These are phyloP conservation scores for Phaetusa simplex DNA, from an alignment of 2,113 vertebrate species.

Conservation along the genomic window DNA sequence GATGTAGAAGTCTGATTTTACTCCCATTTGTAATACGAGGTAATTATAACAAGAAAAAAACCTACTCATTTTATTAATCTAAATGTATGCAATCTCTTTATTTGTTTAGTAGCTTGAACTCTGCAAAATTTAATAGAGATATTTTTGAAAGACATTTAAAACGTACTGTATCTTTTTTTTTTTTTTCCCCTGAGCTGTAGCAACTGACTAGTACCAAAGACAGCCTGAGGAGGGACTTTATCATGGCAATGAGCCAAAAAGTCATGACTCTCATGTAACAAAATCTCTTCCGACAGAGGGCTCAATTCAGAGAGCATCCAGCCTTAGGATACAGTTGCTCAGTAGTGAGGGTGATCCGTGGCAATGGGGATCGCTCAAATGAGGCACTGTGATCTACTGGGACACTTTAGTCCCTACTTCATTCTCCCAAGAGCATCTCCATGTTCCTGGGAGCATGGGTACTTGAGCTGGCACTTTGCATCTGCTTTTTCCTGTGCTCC, in stretches of 20 bases:
- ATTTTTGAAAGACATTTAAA: background rate
- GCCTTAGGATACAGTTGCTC: background rate
- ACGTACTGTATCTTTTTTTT: background rate
- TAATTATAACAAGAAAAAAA: background rate
- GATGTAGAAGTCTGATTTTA: background rate
- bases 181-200: background rate
- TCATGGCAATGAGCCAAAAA: background rate
- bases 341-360: fast-evolving
- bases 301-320: background rate
- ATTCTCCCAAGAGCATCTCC: background rate
- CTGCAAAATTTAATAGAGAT: background rate
- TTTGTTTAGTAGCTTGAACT: background rate
- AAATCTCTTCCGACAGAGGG: background rate
- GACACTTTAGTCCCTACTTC: background rate
- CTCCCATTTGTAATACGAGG: background rate
- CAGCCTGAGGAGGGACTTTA: background rate
- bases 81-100: background rate
- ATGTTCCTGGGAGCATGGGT: background rate
- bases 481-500: background rate
- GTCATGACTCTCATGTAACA: background rate
- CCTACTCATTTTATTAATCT: background rate
- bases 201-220: background rate
- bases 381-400: background rate
- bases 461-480: background rate
- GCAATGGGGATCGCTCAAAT: background rate